Percentiles rank a stretch among this genome's conserved stretches.
These are phyloP conservation scores for Eira barbara DNA, from an alignment of 2,113 vertebrate species.

Conservation along the genomic window DNA sequence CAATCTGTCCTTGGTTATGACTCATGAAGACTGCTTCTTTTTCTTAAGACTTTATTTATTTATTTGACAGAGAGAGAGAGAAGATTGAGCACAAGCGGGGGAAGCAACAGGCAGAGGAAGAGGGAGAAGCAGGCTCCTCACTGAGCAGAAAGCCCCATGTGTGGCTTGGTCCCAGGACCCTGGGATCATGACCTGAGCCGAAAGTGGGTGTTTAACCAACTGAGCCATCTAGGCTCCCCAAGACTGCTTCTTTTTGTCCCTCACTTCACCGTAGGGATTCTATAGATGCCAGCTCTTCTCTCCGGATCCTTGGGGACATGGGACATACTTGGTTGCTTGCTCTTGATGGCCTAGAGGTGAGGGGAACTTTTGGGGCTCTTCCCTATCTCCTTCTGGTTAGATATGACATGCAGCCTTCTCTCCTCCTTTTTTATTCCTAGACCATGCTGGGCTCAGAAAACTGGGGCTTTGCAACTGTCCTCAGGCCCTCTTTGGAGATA, in stretches of 20 bases:
- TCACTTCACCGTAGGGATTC: neutral
- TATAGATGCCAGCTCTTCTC: fast-evolving
- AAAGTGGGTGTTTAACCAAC: neutral
- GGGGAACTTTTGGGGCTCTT: neutral
- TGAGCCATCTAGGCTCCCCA: neutral
- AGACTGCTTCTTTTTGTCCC: neutral
- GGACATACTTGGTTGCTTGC: neutral
- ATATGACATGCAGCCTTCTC: neutral
- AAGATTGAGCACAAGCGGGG: too few species aligned
- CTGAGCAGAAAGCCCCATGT: too few species aligned
- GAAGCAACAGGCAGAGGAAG: too few species aligned
- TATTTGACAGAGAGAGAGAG: too few species aligned
- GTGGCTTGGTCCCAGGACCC: too few species aligned
- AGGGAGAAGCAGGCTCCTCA: too few species aligned
- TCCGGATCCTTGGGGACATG: neutral
- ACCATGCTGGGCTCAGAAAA: neutral
- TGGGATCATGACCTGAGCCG: too few species aligned
- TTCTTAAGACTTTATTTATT: too few species aligned
- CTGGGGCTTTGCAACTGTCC: neutral
- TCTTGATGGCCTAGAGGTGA: neutral
- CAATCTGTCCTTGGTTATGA: neutral
- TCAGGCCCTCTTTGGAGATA: neutral
- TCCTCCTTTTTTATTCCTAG: neutral
- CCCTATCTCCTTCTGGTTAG: neutral
- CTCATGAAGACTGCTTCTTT: neutral